These are phyloP conservation scores for Fragum whitleyi DNA, from an alignment of 2,888 invertebrate species.

Conservation along the genomic window DNA sequence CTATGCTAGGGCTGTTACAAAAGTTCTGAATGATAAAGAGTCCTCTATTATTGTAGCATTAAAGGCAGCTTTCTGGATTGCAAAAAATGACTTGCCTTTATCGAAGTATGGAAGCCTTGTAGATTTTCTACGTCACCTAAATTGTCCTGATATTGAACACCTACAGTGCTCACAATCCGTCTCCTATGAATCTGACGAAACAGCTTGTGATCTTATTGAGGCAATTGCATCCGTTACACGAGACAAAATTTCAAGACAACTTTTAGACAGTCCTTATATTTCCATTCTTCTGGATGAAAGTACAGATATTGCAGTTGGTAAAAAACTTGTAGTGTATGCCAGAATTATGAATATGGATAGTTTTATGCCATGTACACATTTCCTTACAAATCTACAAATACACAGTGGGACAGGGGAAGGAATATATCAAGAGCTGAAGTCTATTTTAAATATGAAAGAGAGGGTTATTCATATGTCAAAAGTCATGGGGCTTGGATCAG, in stretches of 20 bases:
- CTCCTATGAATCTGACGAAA: constrained; percentile 28
- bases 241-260: constrained; percentile 3
- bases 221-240: neutral
- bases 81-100: neutral
- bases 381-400: neutral
- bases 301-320: constrained; percentile 27
- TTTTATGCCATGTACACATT: neutral
- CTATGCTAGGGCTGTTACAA: neutral
- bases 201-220: constrained; percentile 17
- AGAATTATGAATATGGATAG: constrained; percentile 8
- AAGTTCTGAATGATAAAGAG: constrained; percentile 11
- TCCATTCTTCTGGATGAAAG: constrained; percentile 37
- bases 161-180: constrained; percentile 16
- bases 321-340: constrained; percentile 40
- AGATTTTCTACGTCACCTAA: constrained; percentile 6
- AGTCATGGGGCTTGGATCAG: constrained; percentile 26
- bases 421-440: neutral
- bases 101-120: constrained; percentile 13
- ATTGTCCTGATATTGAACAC: constrained; percentile 29
- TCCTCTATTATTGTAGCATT: constrained; percentile 8
- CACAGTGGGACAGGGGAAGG: neutral
- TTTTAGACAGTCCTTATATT: constrained; percentile 21
- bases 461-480: constrained; percentile 3
- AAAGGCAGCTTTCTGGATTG: constrained; percentile 20
- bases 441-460: neutral